phyloP scores from a whole-genome alignment of 2,888 invertebrate genomes.

The Aricia artaxerxes region DNA sequence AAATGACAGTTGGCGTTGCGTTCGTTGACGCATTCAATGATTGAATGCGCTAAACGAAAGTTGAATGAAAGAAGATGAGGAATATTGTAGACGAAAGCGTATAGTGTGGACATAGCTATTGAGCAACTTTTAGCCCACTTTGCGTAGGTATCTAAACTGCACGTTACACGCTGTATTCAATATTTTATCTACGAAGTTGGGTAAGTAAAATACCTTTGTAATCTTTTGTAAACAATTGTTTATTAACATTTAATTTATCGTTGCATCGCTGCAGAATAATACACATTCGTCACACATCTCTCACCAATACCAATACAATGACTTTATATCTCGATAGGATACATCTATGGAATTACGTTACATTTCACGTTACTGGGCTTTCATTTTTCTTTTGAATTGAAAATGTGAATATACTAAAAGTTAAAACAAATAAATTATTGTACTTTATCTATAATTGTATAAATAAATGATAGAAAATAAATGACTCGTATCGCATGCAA shows the following conservation, averaged over 20 bases:
- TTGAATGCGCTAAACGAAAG: no score
- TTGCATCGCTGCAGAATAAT: conserved; percentile 70
- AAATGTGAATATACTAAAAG: conserved; percentile 77
- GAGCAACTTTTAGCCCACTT: neutral
- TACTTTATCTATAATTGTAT: conserved; percentile 55
- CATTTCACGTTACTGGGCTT: conserved; percentile 62
- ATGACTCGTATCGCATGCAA: conserved; percentile 65
- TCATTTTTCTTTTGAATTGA: conserved; percentile 78
- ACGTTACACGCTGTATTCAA: neutral
- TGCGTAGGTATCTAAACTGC: neutral
- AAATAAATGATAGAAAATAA: conserved; percentile 51
- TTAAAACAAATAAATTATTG: conserved; percentile 52
- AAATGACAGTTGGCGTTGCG: no score
- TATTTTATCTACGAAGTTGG: neutral
- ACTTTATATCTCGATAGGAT: conserved; percentile 69
- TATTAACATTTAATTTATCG: conserved; percentile 80
- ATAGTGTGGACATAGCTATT: no score
- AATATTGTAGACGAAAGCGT: no score
- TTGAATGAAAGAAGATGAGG: no score
- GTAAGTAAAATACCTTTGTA: conserved; percentile 61
- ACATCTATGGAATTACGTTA: conserved; percentile 72
- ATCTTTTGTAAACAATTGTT: conserved; percentile 82
- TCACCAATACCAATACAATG: conserved; percentile 72
- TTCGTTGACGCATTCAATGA: no score
- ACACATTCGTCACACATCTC: conserved; percentile 70